Conservation (phyloP, 2,888 invertebrate genomes). For the Leucophora obtusa region DNA sequence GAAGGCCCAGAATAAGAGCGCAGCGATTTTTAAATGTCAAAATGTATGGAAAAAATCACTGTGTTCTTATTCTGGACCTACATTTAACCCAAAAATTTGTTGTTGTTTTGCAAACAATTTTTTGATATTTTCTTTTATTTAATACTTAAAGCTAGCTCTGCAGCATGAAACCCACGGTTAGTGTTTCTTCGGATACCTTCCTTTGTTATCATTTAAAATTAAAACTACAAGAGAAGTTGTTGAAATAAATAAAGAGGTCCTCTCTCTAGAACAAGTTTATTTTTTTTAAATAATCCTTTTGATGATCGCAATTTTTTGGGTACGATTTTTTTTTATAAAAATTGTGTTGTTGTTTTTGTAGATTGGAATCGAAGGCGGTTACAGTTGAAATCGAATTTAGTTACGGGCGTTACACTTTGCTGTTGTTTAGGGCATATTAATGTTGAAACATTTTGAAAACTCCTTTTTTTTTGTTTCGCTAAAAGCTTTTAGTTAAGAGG, state of each 20-base stretch:
- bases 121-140: no score
- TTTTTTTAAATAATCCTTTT: constrained; percentile 9
- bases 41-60: no score
- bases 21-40: no score
- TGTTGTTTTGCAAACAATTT: no score
- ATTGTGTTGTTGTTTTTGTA: constrained; percentile 46
- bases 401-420: constrained; percentile 65
- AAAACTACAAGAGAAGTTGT: constrained; percentile 33
- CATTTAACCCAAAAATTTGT: no score
- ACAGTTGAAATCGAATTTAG: constrained; percentile 72
- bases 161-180: no score
- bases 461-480: neutral
- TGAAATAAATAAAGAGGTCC: constrained; percentile 36
- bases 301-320: neutral
- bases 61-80: no score
- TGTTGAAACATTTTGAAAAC: constrained; percentile 50
- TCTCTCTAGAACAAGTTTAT: neutral
- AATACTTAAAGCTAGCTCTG: no score
- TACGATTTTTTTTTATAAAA: neutral
- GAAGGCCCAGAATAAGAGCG: no score
- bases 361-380: constrained; percentile 69
- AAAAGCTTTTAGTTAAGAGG: constrained; percentile 5
- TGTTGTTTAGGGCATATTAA: constrained; percentile 62
- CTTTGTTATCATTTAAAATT: neutral
- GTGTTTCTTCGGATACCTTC: neutral